Conservation (phyloP, 2,888 invertebrate genomes). For the Pristionchus exspectatus region DNA sequence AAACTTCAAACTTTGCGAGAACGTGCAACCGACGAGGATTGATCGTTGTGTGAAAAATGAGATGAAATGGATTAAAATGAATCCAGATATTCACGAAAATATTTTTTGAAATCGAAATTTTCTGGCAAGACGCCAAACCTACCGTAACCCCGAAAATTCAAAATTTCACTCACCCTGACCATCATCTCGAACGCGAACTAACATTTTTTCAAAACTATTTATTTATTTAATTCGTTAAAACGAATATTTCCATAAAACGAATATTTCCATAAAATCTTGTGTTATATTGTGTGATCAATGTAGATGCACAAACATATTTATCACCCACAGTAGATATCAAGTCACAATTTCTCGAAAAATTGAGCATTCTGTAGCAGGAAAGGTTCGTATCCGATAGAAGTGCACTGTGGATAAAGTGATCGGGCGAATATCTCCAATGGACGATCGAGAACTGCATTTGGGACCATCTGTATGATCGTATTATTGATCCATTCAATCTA, state of each 20-base stretch:
- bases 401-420: constrained; percentile 89
- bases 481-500: constrained; percentile 69
- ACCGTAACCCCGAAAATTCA: no score
- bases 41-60: neutral
- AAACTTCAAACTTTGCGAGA: neutral
- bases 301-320: neutral
- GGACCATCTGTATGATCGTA: constrained; percentile 64
- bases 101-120: neutral
- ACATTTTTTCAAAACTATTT: no score
- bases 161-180: no score
- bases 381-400: constrained; percentile 91
- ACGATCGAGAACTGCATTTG: constrained; percentile 80
- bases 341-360: constrained; percentile 58
- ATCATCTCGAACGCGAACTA: no score
- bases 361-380: constrained; percentile 80
- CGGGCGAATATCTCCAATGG: constrained; percentile 93
- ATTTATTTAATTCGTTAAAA: no score
- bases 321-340: neutral
- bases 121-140: neutral
- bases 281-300: no score
- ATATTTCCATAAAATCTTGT: no score
- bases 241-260: no score
- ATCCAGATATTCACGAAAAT: neutral
- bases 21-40: neutral
- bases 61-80: neutral